Base-by-base conservation (phyloP, 2,113 vertebrate genomes). In the Elaphurus davidianus region DNA sequence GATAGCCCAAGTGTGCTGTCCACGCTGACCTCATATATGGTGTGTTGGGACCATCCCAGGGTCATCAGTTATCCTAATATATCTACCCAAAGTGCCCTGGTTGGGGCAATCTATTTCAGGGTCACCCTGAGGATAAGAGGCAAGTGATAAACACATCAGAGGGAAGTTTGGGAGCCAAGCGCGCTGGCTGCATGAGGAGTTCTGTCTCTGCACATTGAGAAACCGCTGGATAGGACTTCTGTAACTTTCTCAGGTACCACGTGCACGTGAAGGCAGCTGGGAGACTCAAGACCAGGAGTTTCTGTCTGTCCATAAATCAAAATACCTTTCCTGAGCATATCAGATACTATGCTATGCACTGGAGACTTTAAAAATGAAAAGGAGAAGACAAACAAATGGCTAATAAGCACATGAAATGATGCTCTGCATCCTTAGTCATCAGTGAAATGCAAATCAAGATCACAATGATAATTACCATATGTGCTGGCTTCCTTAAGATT, bases 171-270 rank as follows among this genome's bases (percentile, higher is more conserved):
- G 81, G 27, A 52, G 54, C n/a, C 45, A 17, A 50, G 43, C 1
- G 0, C 0, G 0, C 47, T 12, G 57, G 19, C 19, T 19, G 45
- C 15, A n/a, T 2, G 3, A 81, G 74, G 76, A 55, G 21, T 45
- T 55, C 59, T 36, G 86, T 60, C 47, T 36, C 8, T 43, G 27
- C 6, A 2, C 19, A 2, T 33, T 7, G 15, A 71, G 52, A 30
- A 54, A 33, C 7, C 5, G 43, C 33, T 28, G 40, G 33, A n/a
- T 21, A 7, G 36, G 47, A 5, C 19, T 55, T 36, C 87, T n/a
- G 40, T 25, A 85, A 81, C 0, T 0, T 54, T 30, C 91, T 40
- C 23, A 43, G 36, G 36, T 27, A 14, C 23, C 15, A 0, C 3
- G 14, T 23, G 25, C 14, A 2, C 28, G 3, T 15, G 17, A 79